Evolutionary conservation across 1,140 invertebrate genomes (phyloP).

Genomic region (Heliconius melpomene): DNA sequence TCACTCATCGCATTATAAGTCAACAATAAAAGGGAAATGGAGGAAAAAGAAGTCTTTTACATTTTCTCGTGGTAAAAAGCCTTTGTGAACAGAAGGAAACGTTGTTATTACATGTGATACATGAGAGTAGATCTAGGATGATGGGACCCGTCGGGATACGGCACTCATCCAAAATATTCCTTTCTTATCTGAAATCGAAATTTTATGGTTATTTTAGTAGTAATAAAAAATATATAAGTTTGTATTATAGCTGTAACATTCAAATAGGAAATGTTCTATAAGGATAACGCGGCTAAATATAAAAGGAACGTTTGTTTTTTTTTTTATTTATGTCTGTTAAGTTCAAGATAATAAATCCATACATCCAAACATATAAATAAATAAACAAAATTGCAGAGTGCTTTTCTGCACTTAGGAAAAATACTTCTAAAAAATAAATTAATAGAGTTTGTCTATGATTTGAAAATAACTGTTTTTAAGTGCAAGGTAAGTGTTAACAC

Average conservation of each 20-base stretch:
- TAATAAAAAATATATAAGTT: constrained; percentile 15
- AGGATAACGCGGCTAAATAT: no score
- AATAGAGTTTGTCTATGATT: no score
- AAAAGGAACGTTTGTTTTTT: no score
- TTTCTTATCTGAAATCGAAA: constrained; percentile 17
- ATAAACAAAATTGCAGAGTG: no score
- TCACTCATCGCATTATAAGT: not conserved
- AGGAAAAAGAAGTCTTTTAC: not conserved
- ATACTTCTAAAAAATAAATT: no score
- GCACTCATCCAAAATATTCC: constrained; percentile 1
- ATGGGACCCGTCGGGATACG: constrained; percentile 13
- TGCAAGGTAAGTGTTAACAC: no score
- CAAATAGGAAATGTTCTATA: not conserved
- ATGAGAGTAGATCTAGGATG: constrained; percentile 1
- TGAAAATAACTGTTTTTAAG: no score
- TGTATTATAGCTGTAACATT: not conserved
- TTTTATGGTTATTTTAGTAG: not conserved
- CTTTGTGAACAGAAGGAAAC: constrained; percentile 3
- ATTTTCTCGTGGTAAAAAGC: not conserved
- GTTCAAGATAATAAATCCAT: no score
- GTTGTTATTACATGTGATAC: constrained; percentile 15
- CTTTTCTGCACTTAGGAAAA: no score
- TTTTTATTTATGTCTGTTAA: no score
- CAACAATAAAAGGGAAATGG: not conserved
- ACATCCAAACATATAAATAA: no score